Base-by-base conservation (phyloP, 2,113 vertebrate genomes). In the Malaclemys terrapin region DNA sequence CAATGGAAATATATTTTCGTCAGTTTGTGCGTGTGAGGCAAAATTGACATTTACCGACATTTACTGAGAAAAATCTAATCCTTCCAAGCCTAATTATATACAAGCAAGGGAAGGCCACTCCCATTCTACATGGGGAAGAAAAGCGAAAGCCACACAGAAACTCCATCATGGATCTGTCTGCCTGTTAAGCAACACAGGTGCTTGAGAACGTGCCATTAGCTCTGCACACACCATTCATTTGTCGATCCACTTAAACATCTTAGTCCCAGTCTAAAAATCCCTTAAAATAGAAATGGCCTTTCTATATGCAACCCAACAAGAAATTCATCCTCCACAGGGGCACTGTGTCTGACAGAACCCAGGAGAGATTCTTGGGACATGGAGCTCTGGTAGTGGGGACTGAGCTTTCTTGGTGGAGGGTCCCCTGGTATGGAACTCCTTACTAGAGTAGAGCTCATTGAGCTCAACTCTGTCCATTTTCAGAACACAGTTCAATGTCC, bases 201-300 rank as follows among this genome's bases (percentile, higher is more conserved):
- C 53, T 19, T 53, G 65, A 92, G 78, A 53, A 80, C 25, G 35
- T 10, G 17, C 53, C 53, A 53, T 5, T 52, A 52, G 47, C 10
- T 76, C 29, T 89, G 25, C 49, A 82, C 53, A 53, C 53, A 20
- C 69, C 38, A 45, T 85, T 92, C 45, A 29, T 52, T 92, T 92
- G 85, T 82, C 62, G 89, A 89, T 24, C 56, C 49, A 95, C 92
- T 93, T 96, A 95, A 94, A 95, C 93, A 86, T 56, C 49, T 50
- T 92, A 45, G 8, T 12, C 83, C 53, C 85, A 50, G 24, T 17
- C 72, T 94, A 80, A 85, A 79, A 95, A 42, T 10, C 47, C 57
- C 94, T 84, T 54, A 84, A 95, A 54, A 82, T 10, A 88, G 27
- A 80, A 95, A 92, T 22, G 56, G 25, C 53, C 53, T 53, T 19